phyloP scores from a whole-genome alignment of 2,888 invertebrate genomes.

The Cryptocephalus primarius region DNA sequence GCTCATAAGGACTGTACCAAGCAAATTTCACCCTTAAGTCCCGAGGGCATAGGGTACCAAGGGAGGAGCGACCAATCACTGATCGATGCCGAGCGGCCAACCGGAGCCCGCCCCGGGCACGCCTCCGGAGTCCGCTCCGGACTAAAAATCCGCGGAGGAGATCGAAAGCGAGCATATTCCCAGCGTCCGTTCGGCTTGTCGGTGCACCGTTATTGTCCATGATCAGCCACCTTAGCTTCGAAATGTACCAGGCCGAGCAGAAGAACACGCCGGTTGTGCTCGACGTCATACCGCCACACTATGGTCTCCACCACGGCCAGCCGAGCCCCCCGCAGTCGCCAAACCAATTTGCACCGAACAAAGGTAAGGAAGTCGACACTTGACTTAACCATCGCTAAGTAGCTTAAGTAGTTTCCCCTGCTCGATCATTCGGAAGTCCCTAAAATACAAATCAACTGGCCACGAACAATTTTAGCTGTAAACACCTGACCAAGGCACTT shows the following conservation, averaged over 20 bases:
- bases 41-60: slow-evolving; percentile 12
- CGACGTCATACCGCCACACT: slow-evolving; percentile 48
- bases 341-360: slow-evolving; percentile 29
- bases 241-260: slow-evolving; percentile 28
- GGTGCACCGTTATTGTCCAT: too few species aligned
- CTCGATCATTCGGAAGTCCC: too few species aligned
- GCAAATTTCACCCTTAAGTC: slow-evolving; percentile 21
- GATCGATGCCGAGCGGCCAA: slow-evolving; percentile 30
- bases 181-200: too few species aligned
- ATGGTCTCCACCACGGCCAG: slow-evolving; percentile 32
- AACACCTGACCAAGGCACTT: not conserved
- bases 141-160: not conserved
- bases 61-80: slow-evolving; percentile 30
- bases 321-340: slow-evolving; percentile 43
- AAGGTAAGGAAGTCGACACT: slow-evolving; percentile 20
- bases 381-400: not conserved
- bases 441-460: too few species aligned
- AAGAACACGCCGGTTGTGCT: slow-evolving; percentile 43
- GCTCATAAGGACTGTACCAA: slow-evolving; percentile 29
- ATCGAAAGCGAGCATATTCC: too few species aligned
- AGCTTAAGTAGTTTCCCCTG: too few species aligned
- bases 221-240: slow-evolving; percentile 5
- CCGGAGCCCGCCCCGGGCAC: slow-evolving; percentile 19
- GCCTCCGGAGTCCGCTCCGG: slow-evolving; percentile 10
- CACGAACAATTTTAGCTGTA: not conserved